These are phyloP conservation scores for Catharus fuscescens DNA, from an alignment of 2,113 vertebrate genomes.

Conservation along the genomic window DNA sequence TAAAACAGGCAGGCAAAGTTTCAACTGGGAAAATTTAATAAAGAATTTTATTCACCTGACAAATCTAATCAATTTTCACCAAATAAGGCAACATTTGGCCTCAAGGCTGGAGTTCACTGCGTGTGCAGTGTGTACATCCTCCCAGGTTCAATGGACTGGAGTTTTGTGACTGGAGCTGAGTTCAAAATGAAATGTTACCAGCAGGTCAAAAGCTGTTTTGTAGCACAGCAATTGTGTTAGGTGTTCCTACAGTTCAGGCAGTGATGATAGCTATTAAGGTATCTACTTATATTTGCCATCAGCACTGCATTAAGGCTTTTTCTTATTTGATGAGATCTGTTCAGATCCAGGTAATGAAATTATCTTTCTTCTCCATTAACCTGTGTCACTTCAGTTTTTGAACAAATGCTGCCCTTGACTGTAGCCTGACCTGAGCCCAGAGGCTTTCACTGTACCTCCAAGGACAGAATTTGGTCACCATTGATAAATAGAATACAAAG, in stretches of 20 bases:
- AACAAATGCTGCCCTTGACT: not conserved
- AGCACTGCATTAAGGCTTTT: not conserved
- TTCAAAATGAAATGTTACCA: not conserved
- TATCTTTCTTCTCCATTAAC: slow-evolving; percentile 20
- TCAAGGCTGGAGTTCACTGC: not conserved
- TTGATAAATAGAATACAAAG: not conserved
- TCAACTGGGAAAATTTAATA: slow-evolving; percentile 45
- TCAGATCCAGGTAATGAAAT: slow-evolving; percentile 25
- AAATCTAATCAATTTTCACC: slow-evolving; percentile 58
- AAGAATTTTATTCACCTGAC: slow-evolving; percentile 59
- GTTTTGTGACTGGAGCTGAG: not conserved
- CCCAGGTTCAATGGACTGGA: not conserved
- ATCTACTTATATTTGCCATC: slow-evolving; percentile 5
- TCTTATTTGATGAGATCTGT: not conserved
- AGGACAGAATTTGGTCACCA: not conserved
- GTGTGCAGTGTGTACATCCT: not conserved
- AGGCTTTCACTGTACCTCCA: not conserved
- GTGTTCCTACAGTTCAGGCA: not conserved
- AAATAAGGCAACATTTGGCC: slow-evolving; percentile 5
- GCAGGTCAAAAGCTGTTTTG: slow-evolving; percentile 22
- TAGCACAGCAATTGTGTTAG: not conserved
- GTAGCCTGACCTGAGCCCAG: not conserved
- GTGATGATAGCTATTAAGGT: not conserved
- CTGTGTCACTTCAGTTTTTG: not conserved
- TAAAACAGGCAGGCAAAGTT: slow-evolving; percentile 4